Conservation (phyloP, 2,797 vertebrate genomes). For the Betta splendens region DNA sequence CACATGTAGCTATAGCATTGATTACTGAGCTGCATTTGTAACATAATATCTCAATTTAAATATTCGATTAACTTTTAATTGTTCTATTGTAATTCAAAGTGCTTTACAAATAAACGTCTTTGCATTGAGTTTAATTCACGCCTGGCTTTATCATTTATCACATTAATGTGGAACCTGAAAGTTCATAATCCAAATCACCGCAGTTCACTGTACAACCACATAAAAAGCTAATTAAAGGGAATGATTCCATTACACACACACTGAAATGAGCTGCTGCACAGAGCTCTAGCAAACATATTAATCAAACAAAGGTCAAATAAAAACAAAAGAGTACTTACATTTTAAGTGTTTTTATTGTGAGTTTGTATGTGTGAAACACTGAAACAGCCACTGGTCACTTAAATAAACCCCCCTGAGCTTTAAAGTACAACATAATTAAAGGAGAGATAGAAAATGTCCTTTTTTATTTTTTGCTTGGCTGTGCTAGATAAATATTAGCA, state of each 20-base stretch:
- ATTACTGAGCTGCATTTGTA: neutral
- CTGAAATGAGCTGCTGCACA: slow-evolving; percentile 2
- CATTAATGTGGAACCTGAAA: neutral
- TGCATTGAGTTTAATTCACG: neutral
- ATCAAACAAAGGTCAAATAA: neutral
- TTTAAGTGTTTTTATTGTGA: too few relatives aligned
- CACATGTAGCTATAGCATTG: neutral
- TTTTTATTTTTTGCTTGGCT: too few relatives aligned
- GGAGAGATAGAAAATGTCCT: too few relatives aligned
- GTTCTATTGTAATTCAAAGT: too few relatives aligned
- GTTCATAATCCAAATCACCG: neutral
- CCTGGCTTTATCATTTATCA: neutral
- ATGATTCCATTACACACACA: neutral
- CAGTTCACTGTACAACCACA: neutral
- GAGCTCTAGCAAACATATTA: neutral
- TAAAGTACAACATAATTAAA: too few relatives aligned
- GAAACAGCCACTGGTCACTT: too few relatives aligned
- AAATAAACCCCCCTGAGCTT: too few relatives aligned
- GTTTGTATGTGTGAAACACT: too few relatives aligned
- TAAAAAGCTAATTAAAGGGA: neutral
- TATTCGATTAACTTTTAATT: neutral
- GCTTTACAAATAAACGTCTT: neutral
- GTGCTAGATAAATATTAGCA: too few relatives aligned
- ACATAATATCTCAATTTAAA: neutral
- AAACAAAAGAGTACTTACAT: neutral